phyloP scores from a whole-genome alignment of 2,797 vertebrate species.

The Nasua narica region DNA sequence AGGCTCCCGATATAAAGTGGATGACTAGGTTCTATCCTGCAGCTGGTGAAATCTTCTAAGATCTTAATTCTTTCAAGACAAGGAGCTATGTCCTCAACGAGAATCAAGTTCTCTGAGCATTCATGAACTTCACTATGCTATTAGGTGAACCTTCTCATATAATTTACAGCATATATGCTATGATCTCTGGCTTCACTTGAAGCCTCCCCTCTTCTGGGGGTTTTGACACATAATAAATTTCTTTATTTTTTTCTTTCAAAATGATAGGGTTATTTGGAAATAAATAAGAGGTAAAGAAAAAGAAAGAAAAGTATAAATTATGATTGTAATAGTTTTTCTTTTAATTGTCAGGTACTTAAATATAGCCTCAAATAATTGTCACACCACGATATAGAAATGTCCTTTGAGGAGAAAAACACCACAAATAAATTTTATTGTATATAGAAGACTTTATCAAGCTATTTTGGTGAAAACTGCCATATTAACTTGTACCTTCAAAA shows the following conservation, averaged over 20 bases:
- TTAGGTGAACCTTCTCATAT: neutral
- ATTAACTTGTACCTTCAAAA: neutral
- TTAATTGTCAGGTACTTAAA: constrained; percentile 29
- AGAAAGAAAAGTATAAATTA: constrained; percentile 2
- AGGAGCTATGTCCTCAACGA: neutral
- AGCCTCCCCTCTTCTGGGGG: neutral
- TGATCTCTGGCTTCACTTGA: neutral
- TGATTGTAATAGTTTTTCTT: neutral
- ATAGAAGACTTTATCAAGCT: neutral
- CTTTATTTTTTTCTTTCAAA: neutral
- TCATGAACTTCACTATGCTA: neutral
- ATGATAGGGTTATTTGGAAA: neutral
- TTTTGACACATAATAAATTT: neutral
- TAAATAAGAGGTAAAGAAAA: constrained; percentile 23
- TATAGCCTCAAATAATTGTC: neutral
- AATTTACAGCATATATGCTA: neutral
- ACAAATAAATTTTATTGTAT: constrained; percentile 18
- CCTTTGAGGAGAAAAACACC: constrained; percentile 24
- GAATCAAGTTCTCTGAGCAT: neutral
- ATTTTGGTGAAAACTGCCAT: neutral
- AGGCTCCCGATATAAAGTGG: constrained; percentile 1
- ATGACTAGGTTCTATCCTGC: neutral
- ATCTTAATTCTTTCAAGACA: constrained; percentile 2
- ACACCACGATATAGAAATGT: neutral
- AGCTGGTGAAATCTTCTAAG: neutral